Base-by-base conservation (phyloP, 2,888 invertebrate genomes). In the Sarcophaga subvicina region DNA sequence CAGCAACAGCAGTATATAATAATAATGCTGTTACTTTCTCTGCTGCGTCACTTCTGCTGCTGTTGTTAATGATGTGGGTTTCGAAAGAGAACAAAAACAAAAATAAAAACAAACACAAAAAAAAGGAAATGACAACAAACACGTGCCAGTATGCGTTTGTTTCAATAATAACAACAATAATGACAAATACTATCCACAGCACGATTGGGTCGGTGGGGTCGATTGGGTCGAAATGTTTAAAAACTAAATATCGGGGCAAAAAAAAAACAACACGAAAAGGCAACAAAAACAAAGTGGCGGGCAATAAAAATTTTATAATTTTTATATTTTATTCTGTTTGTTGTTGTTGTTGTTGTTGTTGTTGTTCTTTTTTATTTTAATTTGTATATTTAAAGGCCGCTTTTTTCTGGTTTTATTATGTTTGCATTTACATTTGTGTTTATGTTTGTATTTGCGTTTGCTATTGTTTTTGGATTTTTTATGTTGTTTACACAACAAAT, bases 131-230 rank as follows among this genome's bases (percentile, higher is more conserved):
- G 76, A 70, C 84, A 81, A 79, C 81, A 87, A 84, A 63, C 87
- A 87, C 87, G 87, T 87, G 87, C 37, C 37, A 70, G 69, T 81
- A 78, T 86, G 80, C 70, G 81, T 87, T 70, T 67, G 71, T 49
- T 64, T 45, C 59, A 81, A 78, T 54, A 49, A 69, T 22, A 86
- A 63, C 47, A 80, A 83, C 37, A 72, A 5, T 12, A 69, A 8
- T 27, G 25, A 71, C 49, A 75, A 78, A 87, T 79, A 54, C 54
- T 14, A 54, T 10, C 10, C 10, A 37, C 37, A 37, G 37, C 37
- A 54, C 17, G 54, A 54, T 54, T 54, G 54, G 54, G 54, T 17
- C 54, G 54, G 17, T 54, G 54, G 54, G 54, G 12, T 17, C 14
- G 17, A 17, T 54, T 54, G 54, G 84, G 81, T 76, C 66, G 87